Evolutionary conservation across 2,113 vertebrate species (phyloP), one percentile per base, ranked within the genome.

Genomic region (Columbina picui): DNA sequence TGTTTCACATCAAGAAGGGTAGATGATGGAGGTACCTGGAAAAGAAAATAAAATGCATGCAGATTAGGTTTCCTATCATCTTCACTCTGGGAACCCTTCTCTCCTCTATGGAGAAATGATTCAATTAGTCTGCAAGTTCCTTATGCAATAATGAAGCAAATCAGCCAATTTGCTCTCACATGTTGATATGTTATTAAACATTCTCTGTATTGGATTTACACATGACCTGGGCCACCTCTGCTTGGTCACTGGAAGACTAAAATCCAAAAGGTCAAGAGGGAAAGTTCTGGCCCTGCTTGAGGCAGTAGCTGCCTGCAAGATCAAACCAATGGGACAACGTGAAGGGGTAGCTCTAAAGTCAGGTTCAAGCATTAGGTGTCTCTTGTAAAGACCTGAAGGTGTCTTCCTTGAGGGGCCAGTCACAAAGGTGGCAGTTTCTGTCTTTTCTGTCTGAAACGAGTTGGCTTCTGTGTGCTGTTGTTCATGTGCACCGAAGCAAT

Each of bases 1-100:
- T 98, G 97, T 85, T 98, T 98, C 90, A 98, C 96, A 87, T 99
- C 98, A 65, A 98, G 98, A 93, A 98, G 89, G 10, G 98, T 98
- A 84, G 98, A 98, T 52, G 96, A 96, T 93, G 98, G 98, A 81
- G 96, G 93, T 55, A 99, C 96, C 99, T 98, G 94, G 63, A 96
- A 98, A 79, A 52, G 19, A 87, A 83, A 96, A 49, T 7, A 90
- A 89, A 94, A 93, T 5, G 20, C 14, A 78, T 27, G 43, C 64
- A 57, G 12, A 43, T 95, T 83, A 96, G 11, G 93, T 86, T 78
- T 65, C 53, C 19, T 50, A n/a, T 32, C 30, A 52, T 76, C 16
- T 50, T 64, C 14, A 19, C 10, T 75, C 29, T 70, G 20, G 9
- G 14, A 47, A 63, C 39, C 29, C 18, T 88, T 81, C n/a, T 87